Conservation (phyloP, 37 sponge, comb jelly and placozoan genomes). For the Mnemiopsis leidyi region DNA sequence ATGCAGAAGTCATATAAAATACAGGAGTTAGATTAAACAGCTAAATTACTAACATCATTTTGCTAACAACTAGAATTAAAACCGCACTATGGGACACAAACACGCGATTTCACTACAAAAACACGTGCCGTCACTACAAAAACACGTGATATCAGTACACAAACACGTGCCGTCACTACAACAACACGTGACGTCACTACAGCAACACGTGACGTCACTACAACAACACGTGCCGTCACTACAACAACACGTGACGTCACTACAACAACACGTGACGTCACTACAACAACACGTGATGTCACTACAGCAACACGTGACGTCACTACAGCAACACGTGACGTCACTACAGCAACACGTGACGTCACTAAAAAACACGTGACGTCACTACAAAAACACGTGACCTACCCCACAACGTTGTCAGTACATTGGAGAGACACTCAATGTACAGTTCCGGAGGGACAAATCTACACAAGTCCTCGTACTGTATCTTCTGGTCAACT, state of each 20-base stretch:
- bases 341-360: background rate
- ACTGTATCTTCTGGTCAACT: conserved; percentile 43
- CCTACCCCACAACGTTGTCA: conserved; percentile 44
- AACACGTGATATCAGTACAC: background rate
- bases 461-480: conserved; percentile 13
- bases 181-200: too few species aligned
- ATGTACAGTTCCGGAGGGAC: conserved; percentile 47
- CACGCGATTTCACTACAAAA: background rate
- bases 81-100: too few species aligned
- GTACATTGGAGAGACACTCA: conserved; percentile 12
- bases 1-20: too few species aligned
- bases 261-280: too few species aligned
- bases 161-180: background rate
- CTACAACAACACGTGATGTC: too few species aligned
- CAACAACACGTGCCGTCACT: background rate
- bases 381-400: background rate
- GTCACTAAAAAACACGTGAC: background rate
- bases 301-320: background rate
- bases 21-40: too few species aligned
- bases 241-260: background rate
- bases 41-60: too few species aligned
- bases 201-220: too few species aligned
- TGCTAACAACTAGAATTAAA: too few species aligned
- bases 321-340: background rate
- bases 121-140: background rate